Base-by-base conservation (phyloP, 2,888 invertebrate genomes). In the Drosophila anomelani region DNA sequence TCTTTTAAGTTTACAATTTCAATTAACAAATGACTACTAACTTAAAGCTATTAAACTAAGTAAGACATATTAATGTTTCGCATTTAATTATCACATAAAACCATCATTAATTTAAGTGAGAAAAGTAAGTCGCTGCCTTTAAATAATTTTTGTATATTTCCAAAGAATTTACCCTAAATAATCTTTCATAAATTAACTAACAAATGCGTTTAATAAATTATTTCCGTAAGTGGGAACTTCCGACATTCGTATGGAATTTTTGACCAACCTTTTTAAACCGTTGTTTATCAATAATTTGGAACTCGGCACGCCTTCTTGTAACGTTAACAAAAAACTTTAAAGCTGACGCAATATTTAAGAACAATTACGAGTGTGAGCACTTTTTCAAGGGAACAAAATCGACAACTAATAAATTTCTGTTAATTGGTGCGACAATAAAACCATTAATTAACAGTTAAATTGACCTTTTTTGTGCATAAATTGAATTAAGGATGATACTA, bases 341-440 rank as follows among this genome's bases (percentile, higher is more conserved):
- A 60, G 80, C 83, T 89, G 84, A 85, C 77, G 86, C 80, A 87
- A 89, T 74, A 78, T 62, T 77, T 73, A 43, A 43, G 43, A 36
- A 43, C 57, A 44, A 85, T 89, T 87, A 75, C 73, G 46, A 55
- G 46, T 46, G 38, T 20, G 44, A 57, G 64, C 49, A 51, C 4
- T 34, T 49, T 68, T 44, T 68, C 59, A 77, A 76, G 69, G 64
- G 66, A 71, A 51, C 34, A 2, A 70, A 59, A 53, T 70, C 72
- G 60, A 38, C n/a, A 53, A 61, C 46, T 56, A 66, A 80, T 82
- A 76, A 70, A 64, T 57, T 58, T 59, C 57, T 78, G 70, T 85
- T 88, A 76, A 67, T 47, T 43, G 57, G 53, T 49, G 59, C 41
- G 64, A 36, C 51, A 66, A 66, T 71, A 36, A 59, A 43, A 38